These are phyloP conservation scores for Cheilosia grossa DNA, from an alignment of 2,888 invertebrate genomes.

Conservation along the genomic window DNA sequence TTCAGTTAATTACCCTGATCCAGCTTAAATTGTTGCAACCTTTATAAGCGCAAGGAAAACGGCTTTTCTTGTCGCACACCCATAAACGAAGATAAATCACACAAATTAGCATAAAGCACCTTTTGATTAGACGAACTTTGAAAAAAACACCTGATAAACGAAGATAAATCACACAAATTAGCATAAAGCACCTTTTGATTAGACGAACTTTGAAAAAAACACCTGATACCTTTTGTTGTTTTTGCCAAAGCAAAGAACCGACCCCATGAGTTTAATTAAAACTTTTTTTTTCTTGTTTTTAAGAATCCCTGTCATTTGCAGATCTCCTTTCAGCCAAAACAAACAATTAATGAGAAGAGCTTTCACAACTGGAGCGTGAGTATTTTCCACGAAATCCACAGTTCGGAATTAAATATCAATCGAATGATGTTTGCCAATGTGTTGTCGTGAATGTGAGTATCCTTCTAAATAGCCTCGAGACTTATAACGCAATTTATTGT, in stretches of 20 bases:
- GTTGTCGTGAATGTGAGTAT: constrained; percentile 1
- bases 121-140: background rate
- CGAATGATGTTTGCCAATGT: constrained; percentile 22
- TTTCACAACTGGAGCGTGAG: background rate
- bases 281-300: background rate
- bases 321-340: background rate
- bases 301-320: constrained; percentile 8
- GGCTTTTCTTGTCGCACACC: background rate
- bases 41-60: background rate
- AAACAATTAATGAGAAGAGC: constrained; percentile 12
- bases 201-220: background rate
- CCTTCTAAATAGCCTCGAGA: constrained; percentile 12
- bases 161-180: background rate
- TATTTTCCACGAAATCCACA: background rate
- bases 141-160: too few relatives aligned
- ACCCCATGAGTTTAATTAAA: constrained; percentile 19
- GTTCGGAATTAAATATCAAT: constrained; percentile 2
- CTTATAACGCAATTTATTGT: constrained; percentile 14
- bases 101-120: background rate
- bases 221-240: background rate
- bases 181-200: background rate
- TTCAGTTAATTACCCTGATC: background rate
- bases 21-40: background rate
- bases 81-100: background rate
- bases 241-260: background rate